Percentiles rank a stretch among this genome's conserved stretches.
These are phyloP conservation scores for Calameuta pallipes DNA, from an alignment of 2,888 invertebrate genomes.

Conservation along the genomic window DNA sequence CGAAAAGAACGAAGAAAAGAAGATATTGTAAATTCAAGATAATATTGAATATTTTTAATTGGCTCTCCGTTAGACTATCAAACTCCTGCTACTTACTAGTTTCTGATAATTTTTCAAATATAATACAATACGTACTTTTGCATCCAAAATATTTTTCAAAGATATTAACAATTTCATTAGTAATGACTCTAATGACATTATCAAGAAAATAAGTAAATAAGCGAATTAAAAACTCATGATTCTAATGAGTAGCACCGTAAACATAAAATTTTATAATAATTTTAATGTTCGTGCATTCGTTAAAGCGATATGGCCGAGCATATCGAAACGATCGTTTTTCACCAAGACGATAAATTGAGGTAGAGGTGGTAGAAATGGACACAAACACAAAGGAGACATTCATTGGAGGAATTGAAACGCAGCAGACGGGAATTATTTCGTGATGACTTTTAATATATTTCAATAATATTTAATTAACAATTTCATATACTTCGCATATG, in stretches of 20 bases:
- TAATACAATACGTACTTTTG: background rate
- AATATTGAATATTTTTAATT: background rate
- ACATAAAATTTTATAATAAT: background rate
- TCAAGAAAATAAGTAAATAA: background rate
- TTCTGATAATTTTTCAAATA: background rate
- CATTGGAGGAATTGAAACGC: slow-evolving; percentile 43
- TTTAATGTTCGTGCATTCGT: background rate
- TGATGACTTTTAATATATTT: slow-evolving; percentile 54
- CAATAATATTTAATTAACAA: slow-evolving; percentile 53
- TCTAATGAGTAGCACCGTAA: background rate
- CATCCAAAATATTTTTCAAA: background rate
- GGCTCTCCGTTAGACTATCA: too few relatives aligned
- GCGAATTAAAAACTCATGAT: background rate
- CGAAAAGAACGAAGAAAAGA: background rate
- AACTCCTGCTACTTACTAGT: too few relatives aligned
- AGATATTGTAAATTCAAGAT: too few relatives aligned
- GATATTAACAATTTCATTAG: background rate
- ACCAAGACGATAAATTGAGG: background rate
- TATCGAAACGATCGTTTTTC: background rate
- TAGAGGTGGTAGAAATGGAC: background rate
- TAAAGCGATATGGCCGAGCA: background rate
- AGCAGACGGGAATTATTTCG: slow-evolving; percentile 30
- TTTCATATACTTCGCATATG: slow-evolving; percentile 43
- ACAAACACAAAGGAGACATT: background rate
- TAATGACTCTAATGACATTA: background rate